phyloP scores from a whole-genome alignment of 2,888 invertebrate species.

The Limnephilus marmoratus region DNA sequence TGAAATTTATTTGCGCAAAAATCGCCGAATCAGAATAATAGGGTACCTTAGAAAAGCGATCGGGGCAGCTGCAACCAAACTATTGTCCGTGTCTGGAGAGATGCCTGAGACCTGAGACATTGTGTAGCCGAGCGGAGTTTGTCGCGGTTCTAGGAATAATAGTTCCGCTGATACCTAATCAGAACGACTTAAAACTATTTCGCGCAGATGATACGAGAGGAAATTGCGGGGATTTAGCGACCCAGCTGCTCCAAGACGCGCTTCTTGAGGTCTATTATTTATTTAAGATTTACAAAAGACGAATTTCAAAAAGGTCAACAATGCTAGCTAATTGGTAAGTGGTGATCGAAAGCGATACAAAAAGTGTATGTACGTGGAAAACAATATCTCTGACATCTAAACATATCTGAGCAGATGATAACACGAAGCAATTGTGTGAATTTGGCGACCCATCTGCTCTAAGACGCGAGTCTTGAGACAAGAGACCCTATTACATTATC shows the following conservation, averaged over 20 bases:
- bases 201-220: not conserved
- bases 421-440: not conserved
- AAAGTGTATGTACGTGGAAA: no score
- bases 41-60: conserved; percentile 28
- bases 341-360: not conserved
- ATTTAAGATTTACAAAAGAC: not conserved
- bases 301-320: not conserved
- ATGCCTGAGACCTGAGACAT: conserved; percentile 50
- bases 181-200: not conserved
- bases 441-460: conserved; percentile 5
- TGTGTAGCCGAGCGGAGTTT: conserved; percentile 5
- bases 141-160: conserved; percentile 23
- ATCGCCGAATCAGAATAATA: conserved; percentile 50
- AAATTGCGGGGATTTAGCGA: not conserved
- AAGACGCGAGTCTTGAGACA: not conserved
- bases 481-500: not conserved
- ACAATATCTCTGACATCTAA: not conserved
- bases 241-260: conserved; percentile 22
- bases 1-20: conserved; percentile 58
- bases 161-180: not conserved
- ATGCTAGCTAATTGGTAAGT: not conserved
- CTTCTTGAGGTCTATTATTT: not conserved
- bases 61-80: conserved; percentile 45
- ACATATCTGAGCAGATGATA: not conserved
- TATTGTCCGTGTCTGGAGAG: conserved; percentile 41